Evolutionary conservation across 2,888 invertebrate species (phyloP).

Genomic region (Acleris holmiana): DNA sequence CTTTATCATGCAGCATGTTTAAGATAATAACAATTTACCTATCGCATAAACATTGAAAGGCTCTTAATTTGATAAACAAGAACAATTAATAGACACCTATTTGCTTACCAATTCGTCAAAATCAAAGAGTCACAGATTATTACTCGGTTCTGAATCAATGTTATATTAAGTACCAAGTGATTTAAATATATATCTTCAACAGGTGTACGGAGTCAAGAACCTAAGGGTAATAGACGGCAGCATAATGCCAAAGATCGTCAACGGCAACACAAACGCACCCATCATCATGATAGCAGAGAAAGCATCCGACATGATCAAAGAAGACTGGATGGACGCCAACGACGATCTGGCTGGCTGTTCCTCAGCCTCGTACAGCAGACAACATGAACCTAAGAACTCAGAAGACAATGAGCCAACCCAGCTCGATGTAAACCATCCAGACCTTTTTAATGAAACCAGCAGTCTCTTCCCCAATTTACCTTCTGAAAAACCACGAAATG

Average conservation of each 20-base stretch:
- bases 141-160: too few species aligned
- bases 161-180: too few species aligned
- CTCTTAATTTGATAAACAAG: too few species aligned
- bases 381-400: slow-evolving; percentile 45
- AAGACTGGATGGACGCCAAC: slow-evolving; percentile 84
- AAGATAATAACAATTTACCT: too few species aligned
- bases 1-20: too few species aligned
- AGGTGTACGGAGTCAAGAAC: slow-evolving; percentile 87
- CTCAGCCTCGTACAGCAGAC: slow-evolving; percentile 40
- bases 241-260: slow-evolving; percentile 91
- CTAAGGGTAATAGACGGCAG: slow-evolving; percentile 92
- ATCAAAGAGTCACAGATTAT: too few species aligned
- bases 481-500: slow-evolving; percentile 35
- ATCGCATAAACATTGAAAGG: too few species aligned
- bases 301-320: slow-evolving; percentile 92
- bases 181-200: slow-evolving; percentile 41
- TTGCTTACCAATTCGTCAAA: too few species aligned
- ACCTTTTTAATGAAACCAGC: slow-evolving; percentile 66
- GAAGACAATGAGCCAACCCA: slow-evolving; percentile 44
- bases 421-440: slow-evolving; percentile 34
- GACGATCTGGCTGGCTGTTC: slow-evolving; percentile 46
- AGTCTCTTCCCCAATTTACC: slow-evolving; percentile 59
- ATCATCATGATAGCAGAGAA: slow-evolving; percentile 94
- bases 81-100: too few species aligned
- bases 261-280: slow-evolving; percentile 93